A percentile compares a stretch with the other conserved stretches of the same genome.
Conservation (phyloP, 2,797 vertebrate genomes). For the Premnoplex brunnescens region DNA sequence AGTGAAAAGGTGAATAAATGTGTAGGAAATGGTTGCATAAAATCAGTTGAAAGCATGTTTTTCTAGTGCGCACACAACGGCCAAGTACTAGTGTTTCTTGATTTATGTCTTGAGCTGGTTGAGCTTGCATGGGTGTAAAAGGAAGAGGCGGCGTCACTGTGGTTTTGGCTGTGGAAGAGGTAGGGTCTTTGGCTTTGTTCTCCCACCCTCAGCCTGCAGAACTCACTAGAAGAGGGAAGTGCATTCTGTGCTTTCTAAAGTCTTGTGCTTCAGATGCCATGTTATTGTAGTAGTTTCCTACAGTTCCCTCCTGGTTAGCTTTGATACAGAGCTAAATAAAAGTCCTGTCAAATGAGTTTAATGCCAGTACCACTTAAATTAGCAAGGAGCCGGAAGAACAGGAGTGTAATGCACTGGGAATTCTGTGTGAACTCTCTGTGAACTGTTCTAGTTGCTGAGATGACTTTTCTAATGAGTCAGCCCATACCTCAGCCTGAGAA, state of each 20-base stretch:
- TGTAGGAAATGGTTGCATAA: neutral
- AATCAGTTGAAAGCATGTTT: neutral
- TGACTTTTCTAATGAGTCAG: neutral
- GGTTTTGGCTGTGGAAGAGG: conserved; percentile 45
- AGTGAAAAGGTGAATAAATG: neutral
- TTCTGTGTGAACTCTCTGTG: neutral
- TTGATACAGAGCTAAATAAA: neutral
- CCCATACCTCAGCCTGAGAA: neutral
- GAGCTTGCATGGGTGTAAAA: neutral
- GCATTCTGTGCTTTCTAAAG: neutral
- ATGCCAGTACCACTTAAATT: neutral
- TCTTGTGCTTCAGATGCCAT: neutral
- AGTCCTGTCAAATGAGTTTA: neutral
- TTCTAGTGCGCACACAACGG: neutral
- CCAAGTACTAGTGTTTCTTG: neutral
- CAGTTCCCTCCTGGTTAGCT: neutral
- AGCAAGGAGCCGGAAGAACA: neutral
- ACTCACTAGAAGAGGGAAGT: neutral
- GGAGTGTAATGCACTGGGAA: neutral
- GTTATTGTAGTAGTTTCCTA: neutral
- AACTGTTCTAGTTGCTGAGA: neutral
- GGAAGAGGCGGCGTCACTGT: neutral
- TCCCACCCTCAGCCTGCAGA: neutral
- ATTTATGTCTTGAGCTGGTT: neutral
- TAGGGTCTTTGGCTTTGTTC: neutral